These are phyloP conservation scores for Cephus sareptanus DNA, from an alignment of 2,888 invertebrate species.

Conservation along the genomic window DNA sequence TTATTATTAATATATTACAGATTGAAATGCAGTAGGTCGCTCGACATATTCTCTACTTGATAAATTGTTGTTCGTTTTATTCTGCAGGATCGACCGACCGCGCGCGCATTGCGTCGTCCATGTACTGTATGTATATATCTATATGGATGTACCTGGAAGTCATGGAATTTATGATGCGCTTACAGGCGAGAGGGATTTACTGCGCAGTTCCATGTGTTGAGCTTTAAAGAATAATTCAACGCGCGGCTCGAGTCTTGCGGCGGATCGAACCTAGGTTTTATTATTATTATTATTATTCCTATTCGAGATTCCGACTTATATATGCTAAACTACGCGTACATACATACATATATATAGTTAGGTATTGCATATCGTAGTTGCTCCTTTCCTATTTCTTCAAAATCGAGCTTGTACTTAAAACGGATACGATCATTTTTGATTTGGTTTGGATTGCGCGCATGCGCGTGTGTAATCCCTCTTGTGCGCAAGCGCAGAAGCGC, in stretches of 20 bases:
- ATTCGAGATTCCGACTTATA: neutral
- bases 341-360: neutral
- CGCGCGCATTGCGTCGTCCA: neutral
- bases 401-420: neutral
- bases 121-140: neutral
- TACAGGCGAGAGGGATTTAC: neutral
- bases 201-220: neutral
- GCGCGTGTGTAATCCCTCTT: neutral
- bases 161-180: neutral
- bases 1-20: neutral
- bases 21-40: conserved; percentile 18
- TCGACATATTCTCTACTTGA: conserved; percentile 23
- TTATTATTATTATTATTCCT: neutral
- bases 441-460: neutral
- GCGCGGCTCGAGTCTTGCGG: neutral
- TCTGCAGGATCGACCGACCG: conserved; percentile 11
- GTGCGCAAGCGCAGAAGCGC: neutral
- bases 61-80: conserved; percentile 17
- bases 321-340: neutral
- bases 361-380: neutral
- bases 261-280: neutral
- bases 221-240: neutral
- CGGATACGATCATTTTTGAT: neutral
- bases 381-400: neutral
- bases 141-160: neutral